Conservation (phyloP, 2,888 invertebrate species). For the Xylota segnis region DNA sequence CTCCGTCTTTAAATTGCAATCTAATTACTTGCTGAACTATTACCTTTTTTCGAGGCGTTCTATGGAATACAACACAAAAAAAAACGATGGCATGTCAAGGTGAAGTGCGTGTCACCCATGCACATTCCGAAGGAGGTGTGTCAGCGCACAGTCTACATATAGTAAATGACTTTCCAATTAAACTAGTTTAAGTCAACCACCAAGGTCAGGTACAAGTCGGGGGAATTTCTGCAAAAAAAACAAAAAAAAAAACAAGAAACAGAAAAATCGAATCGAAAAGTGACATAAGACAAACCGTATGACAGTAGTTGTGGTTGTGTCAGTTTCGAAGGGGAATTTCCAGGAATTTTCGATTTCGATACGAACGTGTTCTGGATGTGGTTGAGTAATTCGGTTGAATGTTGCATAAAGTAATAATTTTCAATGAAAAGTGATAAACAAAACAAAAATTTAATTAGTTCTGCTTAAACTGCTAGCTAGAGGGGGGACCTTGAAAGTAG, state of each 20-base stretch:
- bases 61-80: not conserved
- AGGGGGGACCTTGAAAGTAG: not conserved
- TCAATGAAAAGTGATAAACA: not conserved
- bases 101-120: constrained; percentile 50
- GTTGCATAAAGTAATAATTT: not conserved
- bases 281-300: constrained; percentile 54
- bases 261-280: not conserved
- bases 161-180: constrained; percentile 63
- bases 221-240: constrained; percentile 18
- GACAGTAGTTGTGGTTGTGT: constrained; percentile 13
- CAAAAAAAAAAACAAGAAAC: not conserved
- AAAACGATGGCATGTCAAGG: constrained; percentile 50
- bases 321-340: constrained; percentile 39
- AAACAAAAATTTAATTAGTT: not conserved
- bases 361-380: constrained; percentile 37
- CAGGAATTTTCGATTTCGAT: constrained; percentile 52
- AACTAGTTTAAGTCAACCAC: constrained; percentile 52
- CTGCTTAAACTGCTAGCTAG: not conserved
- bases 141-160: constrained; percentile 16
- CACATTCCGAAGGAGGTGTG: constrained; percentile 68
- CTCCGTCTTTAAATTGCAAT: constrained; percentile 47
- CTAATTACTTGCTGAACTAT: constrained; percentile 51
- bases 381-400: constrained; percentile 6
- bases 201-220: constrained; percentile 64
- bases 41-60: constrained; percentile 29